A percentile compares a stretch with the other conserved stretches of the same genome.
phyloP scores from a whole-genome alignment of 2,797 vertebrate species.

The Tenualosa ilisha region DNA sequence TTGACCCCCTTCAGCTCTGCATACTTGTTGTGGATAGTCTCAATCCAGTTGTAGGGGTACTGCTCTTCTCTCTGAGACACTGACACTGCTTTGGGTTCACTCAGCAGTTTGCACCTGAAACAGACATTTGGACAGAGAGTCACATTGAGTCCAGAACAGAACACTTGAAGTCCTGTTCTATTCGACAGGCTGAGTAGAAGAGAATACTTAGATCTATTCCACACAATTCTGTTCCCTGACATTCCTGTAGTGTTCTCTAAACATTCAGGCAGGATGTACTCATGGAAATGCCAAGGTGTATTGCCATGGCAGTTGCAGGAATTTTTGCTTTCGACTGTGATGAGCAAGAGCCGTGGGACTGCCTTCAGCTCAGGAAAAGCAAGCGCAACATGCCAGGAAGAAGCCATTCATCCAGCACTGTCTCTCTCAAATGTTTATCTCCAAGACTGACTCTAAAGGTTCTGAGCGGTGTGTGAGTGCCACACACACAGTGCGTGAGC shows the following conservation, averaged over 20 bases:
- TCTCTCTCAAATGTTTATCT: background rate
- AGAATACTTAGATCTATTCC: background rate
- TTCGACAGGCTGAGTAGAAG: too few relatives aligned
- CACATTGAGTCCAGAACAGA: background rate
- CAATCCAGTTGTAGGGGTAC: conserved; percentile 70
- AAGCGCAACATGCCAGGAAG: background rate
- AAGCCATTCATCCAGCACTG: background rate
- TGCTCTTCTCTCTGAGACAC: conserved; percentile 35
- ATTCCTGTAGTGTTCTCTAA: background rate
- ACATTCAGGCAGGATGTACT: conserved; percentile 31
- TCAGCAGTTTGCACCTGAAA: conserved; percentile 63
- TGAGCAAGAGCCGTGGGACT: conserved; percentile 26
- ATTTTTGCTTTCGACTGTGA: conserved; percentile 24
- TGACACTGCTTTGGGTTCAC: conserved; percentile 52
- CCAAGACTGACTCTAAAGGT: background rate
- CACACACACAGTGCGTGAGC: background rate
- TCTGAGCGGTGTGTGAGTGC: background rate
- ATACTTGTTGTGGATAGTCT: conserved; percentile 62
- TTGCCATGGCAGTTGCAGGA: background rate
- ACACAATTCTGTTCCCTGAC: background rate
- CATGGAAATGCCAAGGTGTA: conserved; percentile 32
- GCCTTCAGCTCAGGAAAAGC: background rate
- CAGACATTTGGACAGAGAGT: background rate
- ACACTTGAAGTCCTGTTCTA: background rate
- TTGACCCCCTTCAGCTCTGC: conserved; percentile 69